Base-by-base conservation (phyloP, 1,140 invertebrate genomes). In the Pseudomyrmex gracilis region DNA sequence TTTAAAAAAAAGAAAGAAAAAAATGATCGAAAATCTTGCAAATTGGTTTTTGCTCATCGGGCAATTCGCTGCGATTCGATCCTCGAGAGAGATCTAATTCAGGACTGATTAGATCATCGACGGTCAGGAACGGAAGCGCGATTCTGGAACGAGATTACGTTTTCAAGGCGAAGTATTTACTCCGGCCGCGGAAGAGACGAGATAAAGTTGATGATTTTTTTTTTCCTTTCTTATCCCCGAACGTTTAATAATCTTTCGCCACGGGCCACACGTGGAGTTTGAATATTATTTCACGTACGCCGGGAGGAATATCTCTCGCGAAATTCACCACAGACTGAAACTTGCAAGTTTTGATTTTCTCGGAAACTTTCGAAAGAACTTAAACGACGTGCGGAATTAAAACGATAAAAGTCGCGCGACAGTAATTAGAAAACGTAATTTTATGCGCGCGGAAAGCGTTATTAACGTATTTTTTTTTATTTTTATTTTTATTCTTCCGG, bases 31-130 rank as follows among this genome's bases (percentile, higher is more conserved):
- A 55, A 77, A 53, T 77, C 73, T 43, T 20, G 61, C 13, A 61
- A 43, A 66, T 51, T 12, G 47, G 34, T 45, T 51, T 20, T 66
- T 9, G 24, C 22, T 53, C n/a, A 15, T 43, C 61, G n/a, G 17
- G 45, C 12, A 47, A 57, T 15, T 8, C 10, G 43, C 8, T 34
- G 13, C 17, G 45, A 74, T 82, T 85, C 49, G 63, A 82, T 86
- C 34, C 17, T 4, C n/a, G 51, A 60, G 45, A 43, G 45, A 49
- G 57, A 86, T 74, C 43, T 85, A 68, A 86, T 85, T 85, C 67
- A n/a, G 10, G 5, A 17, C 2, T 15, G 22, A 86, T 66, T 71
- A 10, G 34, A 80, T 86, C 85, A 86, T 64, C 49, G n/a, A 8
- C 34, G 47, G 34, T 8, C 64, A 43, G 76, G 60, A 74, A 45